Conservation (phyloP, 2,797 vertebrate species). For the Hipposideros larvatus region DNA sequence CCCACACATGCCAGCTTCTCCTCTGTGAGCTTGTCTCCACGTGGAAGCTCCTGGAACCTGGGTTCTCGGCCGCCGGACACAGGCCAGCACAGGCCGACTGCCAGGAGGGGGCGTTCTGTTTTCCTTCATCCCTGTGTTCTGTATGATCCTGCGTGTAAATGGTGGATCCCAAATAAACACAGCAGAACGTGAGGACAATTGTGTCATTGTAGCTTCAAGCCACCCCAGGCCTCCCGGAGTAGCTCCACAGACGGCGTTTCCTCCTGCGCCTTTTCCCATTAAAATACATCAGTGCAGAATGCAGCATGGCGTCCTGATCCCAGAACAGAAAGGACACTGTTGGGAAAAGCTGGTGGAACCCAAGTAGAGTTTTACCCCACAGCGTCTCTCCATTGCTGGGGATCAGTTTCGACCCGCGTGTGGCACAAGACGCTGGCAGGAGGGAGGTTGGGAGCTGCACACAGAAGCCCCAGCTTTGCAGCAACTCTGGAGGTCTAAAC, state of each 20-base stretch:
- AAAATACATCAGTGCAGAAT: rapidly evolving
- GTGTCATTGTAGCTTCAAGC: rapidly evolving
- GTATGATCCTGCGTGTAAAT: background rate
- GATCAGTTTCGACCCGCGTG: rapidly evolving
- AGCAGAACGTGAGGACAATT: rapidly evolving
- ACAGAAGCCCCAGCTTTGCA: background rate
- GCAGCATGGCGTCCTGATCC: rapidly evolving
- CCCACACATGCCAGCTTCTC: rapidly evolving
- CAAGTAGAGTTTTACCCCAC: background rate
- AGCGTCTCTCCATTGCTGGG: background rate
- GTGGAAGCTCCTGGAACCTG: rapidly evolving
- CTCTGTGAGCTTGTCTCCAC: rapidly evolving
- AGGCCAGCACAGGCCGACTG: background rate
- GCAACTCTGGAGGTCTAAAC: background rate
- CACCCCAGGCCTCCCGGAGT: rapidly evolving
- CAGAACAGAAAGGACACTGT: background rate
- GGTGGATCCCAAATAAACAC: background rate
- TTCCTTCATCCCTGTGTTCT: too few species aligned
- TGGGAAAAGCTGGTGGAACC: too few species aligned
- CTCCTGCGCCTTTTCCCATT: background rate
- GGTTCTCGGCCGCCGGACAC: too few species aligned
- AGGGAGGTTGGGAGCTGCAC: background rate
- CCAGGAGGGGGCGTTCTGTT: background rate
- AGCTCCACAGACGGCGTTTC: background rate
- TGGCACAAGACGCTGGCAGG: rapidly evolving